Evolutionary conservation across 2,797 vertebrate species (phyloP).

Genomic region (Poeciliopsis infans): DNA sequence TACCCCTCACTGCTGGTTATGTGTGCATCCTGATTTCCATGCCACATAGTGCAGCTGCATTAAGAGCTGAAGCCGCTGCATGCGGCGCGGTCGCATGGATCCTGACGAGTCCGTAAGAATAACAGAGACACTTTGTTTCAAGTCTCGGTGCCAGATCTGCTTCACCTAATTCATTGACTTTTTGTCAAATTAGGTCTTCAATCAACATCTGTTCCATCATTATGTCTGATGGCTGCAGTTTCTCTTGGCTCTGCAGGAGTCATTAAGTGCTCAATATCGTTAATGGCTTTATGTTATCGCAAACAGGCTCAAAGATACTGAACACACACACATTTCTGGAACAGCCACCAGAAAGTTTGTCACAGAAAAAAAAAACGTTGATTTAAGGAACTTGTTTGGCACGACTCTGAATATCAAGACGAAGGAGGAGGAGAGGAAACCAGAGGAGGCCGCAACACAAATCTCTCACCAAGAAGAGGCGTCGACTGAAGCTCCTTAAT

Average conservation of each 20-base stretch:
- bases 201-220: slow-evolving; percentile 48
- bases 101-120: slow-evolving; percentile 35
- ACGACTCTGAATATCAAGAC: slow-evolving; percentile 49
- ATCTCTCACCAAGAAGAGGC: slow-evolving; percentile 79
- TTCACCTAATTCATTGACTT: slow-evolving; percentile 47
- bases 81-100: slow-evolving; percentile 20
- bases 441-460: slow-evolving; percentile 62
- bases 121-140: slow-evolving; percentile 52
- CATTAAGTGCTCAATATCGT: slow-evolving; percentile 7
- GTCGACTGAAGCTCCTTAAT: slow-evolving; percentile 77
- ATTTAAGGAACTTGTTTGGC: slow-evolving; percentile 57
- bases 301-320: slow-evolving; percentile 10
- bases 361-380: slow-evolving; percentile 26
- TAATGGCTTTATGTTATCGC: slow-evolving; percentile 9
- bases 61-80: neutral
- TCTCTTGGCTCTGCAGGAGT: slow-evolving; percentile 30
- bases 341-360: slow-evolving; percentile 27
- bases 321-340: slow-evolving; percentile 36
- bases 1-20: slow-evolving; percentile 3
- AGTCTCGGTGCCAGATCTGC: slow-evolving; percentile 53
- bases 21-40: neutral
- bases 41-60: neutral
- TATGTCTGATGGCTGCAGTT: slow-evolving; percentile 38
- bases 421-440: slow-evolving; percentile 23
- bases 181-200: slow-evolving; percentile 61